Conservation (phyloP, 2,888 invertebrate species). For the Apantesis nais region DNA sequence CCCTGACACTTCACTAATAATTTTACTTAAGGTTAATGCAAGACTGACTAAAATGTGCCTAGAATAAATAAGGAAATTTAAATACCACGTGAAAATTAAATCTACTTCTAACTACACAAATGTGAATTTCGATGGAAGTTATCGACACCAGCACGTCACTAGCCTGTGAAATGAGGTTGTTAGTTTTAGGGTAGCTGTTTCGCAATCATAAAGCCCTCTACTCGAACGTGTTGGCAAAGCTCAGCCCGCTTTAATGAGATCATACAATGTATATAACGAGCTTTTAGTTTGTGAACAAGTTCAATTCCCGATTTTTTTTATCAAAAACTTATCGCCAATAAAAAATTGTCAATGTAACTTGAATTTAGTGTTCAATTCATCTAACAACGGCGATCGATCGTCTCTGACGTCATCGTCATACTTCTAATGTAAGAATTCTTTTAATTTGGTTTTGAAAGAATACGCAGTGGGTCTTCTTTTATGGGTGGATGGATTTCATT, state of each 20-base stretch:
- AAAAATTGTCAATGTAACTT: too few relatives aligned
- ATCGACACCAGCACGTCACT: constrained; percentile 51
- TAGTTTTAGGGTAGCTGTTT: constrained; percentile 71
- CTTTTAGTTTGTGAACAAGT: constrained; percentile 18
- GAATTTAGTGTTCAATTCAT: too few relatives aligned
- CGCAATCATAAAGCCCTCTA: constrained; percentile 69
- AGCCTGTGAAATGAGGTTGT: constrained; percentile 65
- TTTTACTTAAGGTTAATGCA: neutral
- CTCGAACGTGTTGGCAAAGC: constrained; percentile 53
- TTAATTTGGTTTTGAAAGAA: too few relatives aligned
- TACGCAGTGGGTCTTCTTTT: too few relatives aligned
- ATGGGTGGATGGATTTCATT: too few relatives aligned
- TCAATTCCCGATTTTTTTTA: neutral
- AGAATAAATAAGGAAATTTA: too few relatives aligned
- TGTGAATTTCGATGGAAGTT: constrained; percentile 10
- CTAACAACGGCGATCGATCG: too few relatives aligned
- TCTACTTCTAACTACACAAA: too few relatives aligned
- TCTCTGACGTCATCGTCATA: too few relatives aligned
- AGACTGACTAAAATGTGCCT: neutral
- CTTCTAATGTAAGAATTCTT: too few relatives aligned
- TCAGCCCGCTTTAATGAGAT: constrained; percentile 58
- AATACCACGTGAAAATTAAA: neutral
- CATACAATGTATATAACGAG: constrained; percentile 62
- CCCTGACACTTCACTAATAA: too few relatives aligned
- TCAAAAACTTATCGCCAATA: neutral